Conservation (phyloP, 2,113 vertebrate species). For the Vicugna pacos region DNA sequence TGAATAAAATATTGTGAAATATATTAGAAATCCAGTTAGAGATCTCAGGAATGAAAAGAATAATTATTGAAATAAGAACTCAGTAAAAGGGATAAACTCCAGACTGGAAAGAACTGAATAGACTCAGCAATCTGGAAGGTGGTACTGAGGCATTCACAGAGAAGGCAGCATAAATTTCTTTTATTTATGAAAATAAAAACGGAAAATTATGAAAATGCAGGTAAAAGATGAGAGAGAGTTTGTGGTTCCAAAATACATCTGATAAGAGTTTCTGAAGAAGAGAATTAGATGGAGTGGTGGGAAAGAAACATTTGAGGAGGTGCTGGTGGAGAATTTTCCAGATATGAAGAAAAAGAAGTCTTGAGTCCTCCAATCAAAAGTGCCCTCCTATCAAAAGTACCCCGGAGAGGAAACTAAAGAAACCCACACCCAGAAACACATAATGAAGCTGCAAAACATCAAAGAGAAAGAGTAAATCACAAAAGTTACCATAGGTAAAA, state of each 20-base stretch:
- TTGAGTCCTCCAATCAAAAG: background rate
- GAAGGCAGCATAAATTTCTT: background rate
- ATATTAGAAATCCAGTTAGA: background rate
- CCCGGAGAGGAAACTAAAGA: background rate
- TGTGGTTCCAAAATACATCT: background rate
- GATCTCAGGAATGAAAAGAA: constrained; percentile 9
- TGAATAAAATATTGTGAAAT: constrained; percentile 13
- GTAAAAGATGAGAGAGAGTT: background rate
- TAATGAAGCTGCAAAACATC: background rate
- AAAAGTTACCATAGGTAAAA: background rate
- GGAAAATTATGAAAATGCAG: background rate
- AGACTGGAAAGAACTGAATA: background rate
- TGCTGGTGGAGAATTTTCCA: constrained; percentile 2
- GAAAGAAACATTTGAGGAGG: background rate
- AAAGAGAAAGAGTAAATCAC: background rate
- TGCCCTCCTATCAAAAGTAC: background rate
- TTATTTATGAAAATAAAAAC: background rate
- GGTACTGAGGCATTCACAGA: background rate
- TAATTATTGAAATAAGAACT: background rate
- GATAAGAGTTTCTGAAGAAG: background rate
- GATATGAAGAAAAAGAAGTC: background rate
- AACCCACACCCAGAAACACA: background rate
- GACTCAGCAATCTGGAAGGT: background rate
- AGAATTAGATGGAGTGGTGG: background rate
- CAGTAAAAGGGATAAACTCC: background rate